Evolutionary conservation across 2,797 vertebrate genomes (phyloP), one percentile per base, ranked within the genome.

Genomic region (Halcyon leucocephala): DNA sequence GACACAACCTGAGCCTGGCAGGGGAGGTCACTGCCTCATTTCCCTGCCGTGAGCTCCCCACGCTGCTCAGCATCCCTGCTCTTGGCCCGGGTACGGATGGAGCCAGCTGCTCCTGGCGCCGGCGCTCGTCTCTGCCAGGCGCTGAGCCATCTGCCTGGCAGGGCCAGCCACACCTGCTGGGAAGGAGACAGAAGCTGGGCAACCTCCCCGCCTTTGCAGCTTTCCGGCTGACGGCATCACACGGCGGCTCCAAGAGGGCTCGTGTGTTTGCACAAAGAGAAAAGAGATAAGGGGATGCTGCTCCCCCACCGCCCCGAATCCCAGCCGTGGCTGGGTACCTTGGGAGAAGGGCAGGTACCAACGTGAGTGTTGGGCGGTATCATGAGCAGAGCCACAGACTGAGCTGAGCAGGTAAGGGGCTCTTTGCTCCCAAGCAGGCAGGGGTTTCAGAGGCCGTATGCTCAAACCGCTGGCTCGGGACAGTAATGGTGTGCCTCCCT

Each of bases 131-230:
- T 81, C 79, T 85, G 87, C 94, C 96, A 97, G 96, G 95, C 95
- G 76, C 82, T 8, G 91, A 90, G 93, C 96, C 95, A 90, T 96
- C 94, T 96, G 96, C 96, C 95, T 93, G 93, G 95, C 95, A 95
- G 96, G 91, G 94, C 95, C 91, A 91, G 90, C 93, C 96, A 94
- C 95, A 95, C 96, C 96, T 96, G 95, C 96, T 96, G 96, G 77
- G 95, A 96, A 93, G 91, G 96, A 97, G 96, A 92, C 96, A 96
- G 95, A 97, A 96, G 96, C 93, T 97, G 96, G 96, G 95, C 96
- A 96, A 35, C 90, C 95, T 96, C 96, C 89, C 91, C 7, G 80
- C 93, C 94, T 96, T 78, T 95, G 96, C 82, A 37, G 94, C 94
- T 86, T 79, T 46, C 82, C 42, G 90, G 95, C 96, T 95, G 95